Evolutionary conservation across 2,888 invertebrate genomes (phyloP).

Genomic region (Drosophila histrio): DNA sequence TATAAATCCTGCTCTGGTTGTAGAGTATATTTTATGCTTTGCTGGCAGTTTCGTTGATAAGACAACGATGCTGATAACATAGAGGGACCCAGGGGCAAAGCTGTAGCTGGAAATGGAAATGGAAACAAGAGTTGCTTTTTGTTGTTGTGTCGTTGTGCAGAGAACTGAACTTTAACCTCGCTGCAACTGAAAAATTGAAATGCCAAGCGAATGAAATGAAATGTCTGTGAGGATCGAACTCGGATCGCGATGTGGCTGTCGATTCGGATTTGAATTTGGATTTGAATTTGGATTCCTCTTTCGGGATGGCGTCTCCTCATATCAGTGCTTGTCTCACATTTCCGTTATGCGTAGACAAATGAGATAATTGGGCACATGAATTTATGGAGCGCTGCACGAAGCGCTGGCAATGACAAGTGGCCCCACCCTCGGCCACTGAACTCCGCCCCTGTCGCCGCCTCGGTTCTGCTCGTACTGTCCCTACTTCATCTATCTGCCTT

Average conservation of each 20-base stretch:
- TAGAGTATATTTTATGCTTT: slow-evolving; percentile 62
- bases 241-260: slow-evolving; percentile 4
- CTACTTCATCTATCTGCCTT: background rate
- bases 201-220: slow-evolving; percentile 65
- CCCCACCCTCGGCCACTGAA: slow-evolving; percentile 21
- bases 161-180: slow-evolving; percentile 32
- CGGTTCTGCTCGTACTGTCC: background rate
- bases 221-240: slow-evolving; percentile 62
- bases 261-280: slow-evolving; percentile 1
- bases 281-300: background rate
- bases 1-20: background rate
- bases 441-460: background rate
- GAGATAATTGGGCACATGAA: slow-evolving; percentile 80
- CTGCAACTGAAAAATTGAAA: slow-evolving; percentile 54
- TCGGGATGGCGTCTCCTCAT: background rate
- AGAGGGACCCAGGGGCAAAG: background rate
- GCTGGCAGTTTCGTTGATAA: slow-evolving; percentile 70
- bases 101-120: background rate
- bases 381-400: slow-evolving; percentile 64
- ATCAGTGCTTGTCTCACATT: slow-evolving; percentile 56
- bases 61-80: slow-evolving; percentile 44
- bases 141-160: background rate
- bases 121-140: slow-evolving; percentile 47
- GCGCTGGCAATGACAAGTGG: slow-evolving; percentile 60
- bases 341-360: slow-evolving; percentile 77